Evolutionary conservation across 2,888 invertebrate genomes (phyloP).

Genomic region (Ophion obscuratus): DNA sequence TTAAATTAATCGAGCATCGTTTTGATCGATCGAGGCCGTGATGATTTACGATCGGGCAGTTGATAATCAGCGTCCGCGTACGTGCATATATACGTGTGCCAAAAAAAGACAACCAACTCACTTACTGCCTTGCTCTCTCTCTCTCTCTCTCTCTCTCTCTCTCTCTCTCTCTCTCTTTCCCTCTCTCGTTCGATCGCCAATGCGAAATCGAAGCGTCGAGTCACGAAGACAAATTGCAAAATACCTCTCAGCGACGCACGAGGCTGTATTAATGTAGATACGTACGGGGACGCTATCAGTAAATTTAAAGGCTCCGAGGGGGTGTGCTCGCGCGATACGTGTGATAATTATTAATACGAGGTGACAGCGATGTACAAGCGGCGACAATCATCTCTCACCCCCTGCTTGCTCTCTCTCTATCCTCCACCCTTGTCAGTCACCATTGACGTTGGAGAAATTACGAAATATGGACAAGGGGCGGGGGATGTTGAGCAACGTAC

Average conservation of each 20-base stretch:
- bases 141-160: background rate
- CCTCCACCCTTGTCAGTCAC: constrained; percentile 66
- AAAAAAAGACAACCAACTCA: background rate
- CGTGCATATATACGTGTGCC: background rate
- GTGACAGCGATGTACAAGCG: constrained; percentile 61
- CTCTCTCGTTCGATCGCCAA: constrained; percentile 35
- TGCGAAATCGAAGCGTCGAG: constrained; percentile 72
- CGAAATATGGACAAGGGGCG: background rate
- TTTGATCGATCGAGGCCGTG: constrained; percentile 30
- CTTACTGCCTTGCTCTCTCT: background rate
- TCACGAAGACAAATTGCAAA: constrained; percentile 79
- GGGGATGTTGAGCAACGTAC: constrained; percentile 6
- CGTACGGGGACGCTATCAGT: constrained; percentile 35
- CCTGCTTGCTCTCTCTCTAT: background rate
- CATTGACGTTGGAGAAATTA: background rate
- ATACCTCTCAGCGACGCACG: constrained; percentile 5
- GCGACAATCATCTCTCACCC: constrained; percentile 58
- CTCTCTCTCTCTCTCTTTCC: no score
- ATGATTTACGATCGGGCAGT: constrained; percentile 51
- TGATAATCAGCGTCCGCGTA: constrained; percentile 22
- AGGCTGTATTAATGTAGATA: constrained; percentile 10
- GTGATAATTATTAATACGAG: constrained; percentile 75
- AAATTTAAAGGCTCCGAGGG: constrained; percentile 46
- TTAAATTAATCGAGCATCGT: constrained; percentile 40
- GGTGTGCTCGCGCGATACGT: constrained; percentile 36